phyloP scores from a whole-genome alignment of 2,888 invertebrate species.

The Holacanthella duospinosa region DNA sequence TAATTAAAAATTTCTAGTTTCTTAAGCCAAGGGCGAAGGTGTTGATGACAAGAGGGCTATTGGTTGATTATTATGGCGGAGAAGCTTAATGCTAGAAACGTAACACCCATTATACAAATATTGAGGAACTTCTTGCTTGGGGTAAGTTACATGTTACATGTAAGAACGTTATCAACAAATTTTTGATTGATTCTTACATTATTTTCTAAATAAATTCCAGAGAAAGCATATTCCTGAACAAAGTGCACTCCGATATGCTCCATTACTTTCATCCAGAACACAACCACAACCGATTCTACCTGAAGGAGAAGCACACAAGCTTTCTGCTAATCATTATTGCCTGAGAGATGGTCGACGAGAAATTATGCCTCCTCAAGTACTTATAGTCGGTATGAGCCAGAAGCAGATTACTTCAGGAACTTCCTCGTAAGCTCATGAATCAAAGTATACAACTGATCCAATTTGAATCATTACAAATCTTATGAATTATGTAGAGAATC shows the following conservation, averaged over 20 bases:
- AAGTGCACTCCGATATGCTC: slow-evolving; percentile 56
- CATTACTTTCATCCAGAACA: slow-evolving; percentile 57
- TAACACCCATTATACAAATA: slow-evolving; percentile 28
- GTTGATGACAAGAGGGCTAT: too few species aligned
- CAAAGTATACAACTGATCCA: not conserved
- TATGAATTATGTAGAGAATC: not conserved
- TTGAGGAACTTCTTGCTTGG: slow-evolving; percentile 30
- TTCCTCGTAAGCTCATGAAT: too few species aligned
- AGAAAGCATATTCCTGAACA: slow-evolving; percentile 46
- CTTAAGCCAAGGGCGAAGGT: too few species aligned
- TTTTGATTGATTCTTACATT: not conserved
- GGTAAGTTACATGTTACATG: slow-evolving; percentile 20
- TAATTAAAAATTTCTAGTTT: too few species aligned
- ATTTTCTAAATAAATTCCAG: slow-evolving; percentile 42
- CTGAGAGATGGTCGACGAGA: slow-evolving; percentile 70
- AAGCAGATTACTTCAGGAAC: slow-evolving; percentile 21
- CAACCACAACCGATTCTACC: slow-evolving; percentile 73
- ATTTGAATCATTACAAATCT: not conserved
- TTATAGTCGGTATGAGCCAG: slow-evolving; percentile 41
- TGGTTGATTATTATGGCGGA: too few species aligned
- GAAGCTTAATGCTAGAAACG: slow-evolving; percentile 17
- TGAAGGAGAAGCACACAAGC: slow-evolving; percentile 66
- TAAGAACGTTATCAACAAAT: not conserved
- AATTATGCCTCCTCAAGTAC: slow-evolving; percentile 55
- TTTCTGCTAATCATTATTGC: slow-evolving; percentile 74